A percentile compares a stretch with the other conserved stretches of the same genome.
phyloP scores from a whole-genome alignment of 2,113 vertebrate species.

The Platichthys stellatus region DNA sequence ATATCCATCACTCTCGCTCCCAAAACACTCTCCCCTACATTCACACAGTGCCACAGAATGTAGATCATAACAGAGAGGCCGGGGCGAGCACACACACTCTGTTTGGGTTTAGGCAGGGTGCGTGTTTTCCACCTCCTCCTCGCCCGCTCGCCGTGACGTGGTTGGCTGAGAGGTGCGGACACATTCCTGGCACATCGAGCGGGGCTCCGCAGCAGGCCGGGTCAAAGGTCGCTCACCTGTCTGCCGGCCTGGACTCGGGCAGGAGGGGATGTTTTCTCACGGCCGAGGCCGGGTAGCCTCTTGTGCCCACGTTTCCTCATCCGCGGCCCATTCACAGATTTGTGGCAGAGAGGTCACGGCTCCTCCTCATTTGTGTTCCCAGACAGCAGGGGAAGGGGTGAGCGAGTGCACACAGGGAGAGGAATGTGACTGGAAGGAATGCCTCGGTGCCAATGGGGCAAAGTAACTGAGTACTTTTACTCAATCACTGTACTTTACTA shows the following conservation, averaged over 20 bases:
- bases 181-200: slow-evolving; percentile 69
- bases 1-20: slow-evolving; percentile 60
- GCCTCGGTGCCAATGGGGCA: neutral
- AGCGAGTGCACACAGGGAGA: slow-evolving; percentile 52
- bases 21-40: slow-evolving; percentile 65
- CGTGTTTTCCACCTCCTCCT: slow-evolving; percentile 38
- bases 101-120: slow-evolving; percentile 60
- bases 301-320: slow-evolving; percentile 53
- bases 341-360: slow-evolving; percentile 54
- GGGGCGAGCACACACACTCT: slow-evolving; percentile 33
- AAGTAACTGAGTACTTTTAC: slow-evolving; percentile 22
- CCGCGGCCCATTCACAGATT: slow-evolving; percentile 52
- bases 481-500: neutral
- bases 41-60: slow-evolving; percentile 69
- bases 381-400: slow-evolving; percentile 54
- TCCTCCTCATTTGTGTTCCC: slow-evolving; percentile 44
- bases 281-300: slow-evolving; percentile 50
- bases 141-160: slow-evolving; percentile 52
- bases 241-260: slow-evolving; percentile 32
- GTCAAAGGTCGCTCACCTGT: slow-evolving; percentile 70
- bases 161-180: slow-evolving; percentile 68
- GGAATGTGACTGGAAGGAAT: slow-evolving; percentile 52
- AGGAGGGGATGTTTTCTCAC: slow-evolving; percentile 41
- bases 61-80: slow-evolving; percentile 69
- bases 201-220: slow-evolving; percentile 32